Evolutionary conservation across 2,113 vertebrate genomes (phyloP).

Genomic region (Suricata suricatta): DNA sequence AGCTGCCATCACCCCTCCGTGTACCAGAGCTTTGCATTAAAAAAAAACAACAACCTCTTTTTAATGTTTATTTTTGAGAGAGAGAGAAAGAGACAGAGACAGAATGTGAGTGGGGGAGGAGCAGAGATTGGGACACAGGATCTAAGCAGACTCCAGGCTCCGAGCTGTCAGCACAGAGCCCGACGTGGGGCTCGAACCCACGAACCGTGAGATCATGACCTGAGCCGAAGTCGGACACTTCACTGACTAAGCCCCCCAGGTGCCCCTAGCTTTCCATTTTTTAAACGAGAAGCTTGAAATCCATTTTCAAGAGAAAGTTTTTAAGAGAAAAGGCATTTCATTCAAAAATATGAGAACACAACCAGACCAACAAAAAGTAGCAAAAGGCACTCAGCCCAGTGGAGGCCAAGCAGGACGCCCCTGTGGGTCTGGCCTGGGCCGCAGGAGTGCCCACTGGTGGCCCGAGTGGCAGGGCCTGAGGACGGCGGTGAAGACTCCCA

Average conservation of each 20-base stretch:
- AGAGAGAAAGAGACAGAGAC: no score
- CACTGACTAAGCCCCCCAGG: no score
- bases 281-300: background rate
- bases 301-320: background rate
- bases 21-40: rapidly evolving
- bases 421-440: background rate
- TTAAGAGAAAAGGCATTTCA: background rate
- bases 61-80: no score
- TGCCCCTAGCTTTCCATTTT: background rate
- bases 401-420: rapidly evolving
- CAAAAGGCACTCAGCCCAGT: background rate
- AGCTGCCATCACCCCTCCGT: background rate
- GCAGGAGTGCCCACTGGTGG: background rate
- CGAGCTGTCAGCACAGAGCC: no score
- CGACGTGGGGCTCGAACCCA: no score
- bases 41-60: no score
- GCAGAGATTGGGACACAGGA: no score
- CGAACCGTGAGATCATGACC: no score
- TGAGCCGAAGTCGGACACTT: no score
- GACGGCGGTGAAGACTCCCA: background rate
- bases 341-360: background rate
- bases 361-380: background rate
- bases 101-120: no score
- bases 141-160: no score
- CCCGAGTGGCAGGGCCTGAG: background rate